Base-by-base conservation (phyloP, 2,113 vertebrate genomes). In the Proterorhinus semilunaris region DNA sequence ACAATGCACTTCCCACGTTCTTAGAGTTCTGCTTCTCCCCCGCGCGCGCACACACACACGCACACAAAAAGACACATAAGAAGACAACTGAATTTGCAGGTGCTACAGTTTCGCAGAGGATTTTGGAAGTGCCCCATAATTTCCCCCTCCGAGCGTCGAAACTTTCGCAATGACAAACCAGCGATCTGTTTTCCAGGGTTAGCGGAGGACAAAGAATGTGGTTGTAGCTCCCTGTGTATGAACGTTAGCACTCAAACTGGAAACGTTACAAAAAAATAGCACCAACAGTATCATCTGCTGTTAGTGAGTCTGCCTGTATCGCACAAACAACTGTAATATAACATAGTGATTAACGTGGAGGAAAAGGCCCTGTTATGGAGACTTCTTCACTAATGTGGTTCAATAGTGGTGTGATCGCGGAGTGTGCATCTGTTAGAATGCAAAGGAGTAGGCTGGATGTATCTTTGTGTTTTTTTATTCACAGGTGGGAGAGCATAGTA, bases 151-250 rank as follows among this genome's bases (percentile, higher is more conserved):
- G 17, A 55, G 53, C 53, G 27, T 16, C 27, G 53, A 55, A 55
- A 55, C 53, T 55, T 55, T 55, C 53, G 53, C 53, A 55, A 55
- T 55, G 53, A 55, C 53, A 27, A 55, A 27, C 11, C 53, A 27
- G 53, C 53, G 21, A 21, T 55, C 53, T 55, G 52, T 27, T 27
- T 27, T 55, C 4, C 8, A 2, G 17, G 53, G 53, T 55, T 27
- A 27, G 17, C 53, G 9, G 53, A 27, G 53, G 53, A 27, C 17
- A 55, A 55, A 27, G 53, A 55, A 27, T 55, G 53, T 55, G 53
- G 5, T 8, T 8, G 16, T 21, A 4, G n/a, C 10, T 53, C 52
- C 52, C 6, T 27, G 53, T 54, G 21, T 54, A 10, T 4, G 11
- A 55, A 27, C 17, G 11, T 11, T 27, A 55, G n/a, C n/a, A 51